Base-by-base conservation (phyloP, 2,888 invertebrate species). In the Phortica okadai region DNA sequence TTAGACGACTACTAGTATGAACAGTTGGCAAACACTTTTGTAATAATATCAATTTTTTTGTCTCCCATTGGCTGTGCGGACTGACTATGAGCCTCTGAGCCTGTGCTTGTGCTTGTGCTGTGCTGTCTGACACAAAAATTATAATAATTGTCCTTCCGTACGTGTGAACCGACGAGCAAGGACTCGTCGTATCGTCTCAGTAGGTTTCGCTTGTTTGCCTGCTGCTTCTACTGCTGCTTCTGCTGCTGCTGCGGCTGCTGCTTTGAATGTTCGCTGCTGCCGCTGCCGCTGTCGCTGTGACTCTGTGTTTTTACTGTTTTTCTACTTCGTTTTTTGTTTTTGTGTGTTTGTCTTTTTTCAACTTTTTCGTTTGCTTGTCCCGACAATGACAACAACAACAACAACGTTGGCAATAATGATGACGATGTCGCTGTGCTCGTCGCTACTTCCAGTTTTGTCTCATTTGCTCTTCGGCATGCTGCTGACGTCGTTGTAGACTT, bases 161-260 rank as follows among this genome's bases (percentile, higher is more conserved):
- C 90, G 84, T 89, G 84, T 89, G 90, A 86, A 89, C 87, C 90
- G 90, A 89, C 90, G 88, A 88, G 88, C 90, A 88, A 89, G 89
- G 90, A 90, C 90, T 90, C 90, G 90, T 84, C 90, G 86, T 90
- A 85, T 84, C 89, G 86, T 90, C 89, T 90, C 89, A 88, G 89
- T 89, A 90, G 90, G 88, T 87, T 89, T 88, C 83, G 89, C 88
- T 90, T 87, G 88, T 88, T 89, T 90, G 82, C 80, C 82, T 74
- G 80, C 83, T 80, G 77, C 82, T 78, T 78, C 77, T 78, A 80
- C 82, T 73, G 73, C 75, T 81, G 77, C 82, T 78, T 78, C 77
- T 78, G 81, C 82, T 73, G 73, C 75, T 81, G 72, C 64, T 62
- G 42, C 79, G 69, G 44, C 77, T 72, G 42, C 74, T 77, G 41